Evolutionary conservation across 37 sponge, comb jelly and placozoan species (phyloP).

Genomic region (Cliona cf. orientalis): DNA sequence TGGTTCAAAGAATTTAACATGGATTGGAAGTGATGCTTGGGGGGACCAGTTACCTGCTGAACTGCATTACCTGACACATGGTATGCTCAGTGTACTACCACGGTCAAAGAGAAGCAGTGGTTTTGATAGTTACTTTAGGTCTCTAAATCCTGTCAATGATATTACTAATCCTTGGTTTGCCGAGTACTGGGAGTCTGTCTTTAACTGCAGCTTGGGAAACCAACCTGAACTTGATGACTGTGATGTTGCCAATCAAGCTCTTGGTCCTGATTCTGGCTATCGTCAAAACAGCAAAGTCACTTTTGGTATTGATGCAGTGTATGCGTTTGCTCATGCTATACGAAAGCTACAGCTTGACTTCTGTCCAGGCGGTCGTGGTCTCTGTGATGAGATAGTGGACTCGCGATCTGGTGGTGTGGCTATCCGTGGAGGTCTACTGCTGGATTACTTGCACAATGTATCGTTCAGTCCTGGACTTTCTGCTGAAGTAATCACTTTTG

Average conservation of each 20-base stretch:
- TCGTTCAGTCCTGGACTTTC: neutral
- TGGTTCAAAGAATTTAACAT: constrained; percentile 29
- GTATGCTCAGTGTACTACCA: constrained; percentile 53
- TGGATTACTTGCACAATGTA: constrained; percentile 39
- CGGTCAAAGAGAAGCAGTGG: neutral
- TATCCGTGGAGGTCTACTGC: constrained; percentile 33
- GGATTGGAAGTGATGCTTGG: constrained; percentile 84
- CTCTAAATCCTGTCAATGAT: constrained; percentile 54
- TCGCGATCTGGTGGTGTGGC: neutral
- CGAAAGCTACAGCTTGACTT: constrained; percentile 27
- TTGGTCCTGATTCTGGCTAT: neutral
- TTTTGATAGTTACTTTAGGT: constrained; percentile 65
- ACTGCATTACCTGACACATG: constrained; percentile 9
- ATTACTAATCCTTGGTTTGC: constrained; percentile 71
- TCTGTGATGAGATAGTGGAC: constrained; percentile 34
- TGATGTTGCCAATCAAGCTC: constrained; percentile 10
- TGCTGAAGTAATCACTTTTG: constrained; percentile 40
- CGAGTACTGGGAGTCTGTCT: constrained; percentile 60
- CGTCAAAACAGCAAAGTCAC: constrained; percentile 62
- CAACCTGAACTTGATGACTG: constrained; percentile 5
- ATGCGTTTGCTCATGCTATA: constrained; percentile 75
- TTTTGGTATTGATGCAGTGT: constrained; percentile 76
- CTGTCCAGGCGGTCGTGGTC: constrained; percentile 3
- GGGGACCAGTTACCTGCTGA: constrained; percentile 36
- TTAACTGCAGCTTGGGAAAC: constrained; percentile 58